phyloP scores from a whole-genome alignment of 2,888 invertebrate genomes.

The Stenodema calcarata region DNA sequence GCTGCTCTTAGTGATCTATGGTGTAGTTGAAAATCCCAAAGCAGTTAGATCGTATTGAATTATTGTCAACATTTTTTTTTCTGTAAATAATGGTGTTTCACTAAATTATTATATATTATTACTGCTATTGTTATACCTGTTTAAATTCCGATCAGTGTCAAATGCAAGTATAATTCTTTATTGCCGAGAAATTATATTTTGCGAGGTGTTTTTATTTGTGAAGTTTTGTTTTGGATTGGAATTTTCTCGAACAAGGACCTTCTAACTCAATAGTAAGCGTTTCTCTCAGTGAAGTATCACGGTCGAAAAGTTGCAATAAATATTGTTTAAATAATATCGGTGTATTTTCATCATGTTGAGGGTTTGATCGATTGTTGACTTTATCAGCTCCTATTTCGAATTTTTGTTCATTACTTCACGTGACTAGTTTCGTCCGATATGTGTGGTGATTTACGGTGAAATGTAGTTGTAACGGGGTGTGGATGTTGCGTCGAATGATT shows the following conservation, averaged over 20 bases:
- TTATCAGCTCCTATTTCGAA: not conserved
- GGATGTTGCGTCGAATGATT: not conserved
- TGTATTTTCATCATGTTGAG: not conserved
- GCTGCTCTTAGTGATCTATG: slow-evolving; percentile 35
- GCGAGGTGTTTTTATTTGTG: slow-evolving; percentile 8
- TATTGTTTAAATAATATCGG: not conserved
- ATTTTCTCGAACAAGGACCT: not conserved
- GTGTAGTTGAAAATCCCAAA: slow-evolving; percentile 16
- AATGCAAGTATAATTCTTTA: not conserved
- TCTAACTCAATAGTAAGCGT: not conserved
- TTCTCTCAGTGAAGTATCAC: not conserved
- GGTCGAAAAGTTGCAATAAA: not conserved
- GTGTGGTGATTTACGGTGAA: not conserved
- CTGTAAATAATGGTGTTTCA: slow-evolving; percentile 41
- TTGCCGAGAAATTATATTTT: slow-evolving; percentile 12
- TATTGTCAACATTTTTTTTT: slow-evolving; percentile 30
- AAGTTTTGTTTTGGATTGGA: not conserved
- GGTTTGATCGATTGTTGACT: not conserved
- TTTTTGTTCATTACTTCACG: not conserved
- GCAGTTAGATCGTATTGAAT: slow-evolving; percentile 23
- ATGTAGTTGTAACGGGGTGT: not conserved
- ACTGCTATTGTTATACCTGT: slow-evolving; percentile 26
- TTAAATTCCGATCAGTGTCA: not conserved
- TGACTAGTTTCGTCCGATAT: not conserved
- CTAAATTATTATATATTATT: slow-evolving; percentile 29